Evolutionary conservation across 1,140 invertebrate species (phyloP), one percentile per base, ranked within the genome.

Genomic region (Calephelis virginiensis): DNA sequence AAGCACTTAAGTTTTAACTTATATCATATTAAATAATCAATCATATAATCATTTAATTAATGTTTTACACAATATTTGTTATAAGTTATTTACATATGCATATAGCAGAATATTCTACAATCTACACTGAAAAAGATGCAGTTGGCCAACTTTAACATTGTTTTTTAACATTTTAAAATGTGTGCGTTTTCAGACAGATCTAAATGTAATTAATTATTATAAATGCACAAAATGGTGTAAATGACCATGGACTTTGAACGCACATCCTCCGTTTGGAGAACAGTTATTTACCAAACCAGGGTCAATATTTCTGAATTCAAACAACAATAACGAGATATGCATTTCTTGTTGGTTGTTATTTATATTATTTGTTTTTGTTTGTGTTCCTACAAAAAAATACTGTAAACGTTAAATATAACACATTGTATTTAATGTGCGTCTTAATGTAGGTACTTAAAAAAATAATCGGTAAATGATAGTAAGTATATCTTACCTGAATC

Each of bases 401-500:
- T 14, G 49, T 38, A 7, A 12, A 6, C 11, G 17, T 37, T 7
- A 11, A 5, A 11, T 10, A 8, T 56, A 12, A 59, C 53, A 28
- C 53, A 37, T 28, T 28, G 38, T 12, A 59, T 9, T 28, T 53
- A 12, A 12, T 28, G 17, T 6, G 17, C 6, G 10, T 10, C 1
- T 59, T 38, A 38, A 38, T 59, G 28, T 59, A 43, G 40, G 47
- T 48, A 11, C 53, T 59, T 11, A n/a, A 6, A 1, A 6, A 67
- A 10, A 61, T 61, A 9, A 1, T 56, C 53, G 9, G 14, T 17
- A 53, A 64, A 46, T 64, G 13, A 13, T 67, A 63, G 45, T 50
- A 48, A 63, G 45, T 50, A 48, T n/a, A 67, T 40, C 81, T 86
- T 76, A 89, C 85, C 86, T 80, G 72, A 68, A 67, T 66, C 71